Percentiles rank a stretch among this genome's conserved stretches.
phyloP scores from a whole-genome alignment of 2,113 vertebrate genomes.

The Formicarius rufipectus region DNA sequence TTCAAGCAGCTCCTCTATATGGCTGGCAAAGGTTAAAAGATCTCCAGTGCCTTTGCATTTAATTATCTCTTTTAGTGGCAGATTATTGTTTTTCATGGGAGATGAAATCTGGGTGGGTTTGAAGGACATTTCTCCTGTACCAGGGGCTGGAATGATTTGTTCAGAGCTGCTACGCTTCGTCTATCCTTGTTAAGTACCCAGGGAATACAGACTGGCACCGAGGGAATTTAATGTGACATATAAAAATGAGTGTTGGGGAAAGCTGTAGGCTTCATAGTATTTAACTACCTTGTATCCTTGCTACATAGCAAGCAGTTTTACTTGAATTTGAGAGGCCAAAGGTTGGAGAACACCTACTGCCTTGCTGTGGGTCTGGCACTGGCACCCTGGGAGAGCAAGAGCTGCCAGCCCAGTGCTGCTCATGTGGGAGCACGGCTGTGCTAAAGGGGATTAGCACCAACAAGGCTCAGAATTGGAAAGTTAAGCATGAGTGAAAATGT shows the following conservation, averaged over 20 bases:
- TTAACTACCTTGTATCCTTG: constrained; percentile 15
- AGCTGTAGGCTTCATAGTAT: not conserved
- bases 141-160: not conserved
- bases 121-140: not conserved
- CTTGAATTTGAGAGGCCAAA: not conserved
- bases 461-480: not conserved
- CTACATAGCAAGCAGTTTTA: not conserved
- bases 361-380: not conserved
- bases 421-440: rapidly evolving
- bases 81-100: not conserved
- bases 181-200: constrained; percentile 30
- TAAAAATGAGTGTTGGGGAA: not conserved
- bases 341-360: not conserved
- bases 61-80: not conserved
- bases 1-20: not conserved
- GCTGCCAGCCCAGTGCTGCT: not conserved
- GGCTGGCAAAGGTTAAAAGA: constrained; percentile 11
- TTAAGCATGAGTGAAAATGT: not conserved
- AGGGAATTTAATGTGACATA: constrained; percentile 44
- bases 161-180: not conserved
- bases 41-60: not conserved
- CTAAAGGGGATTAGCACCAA: not conserved
- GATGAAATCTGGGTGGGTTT: not conserved
- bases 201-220: not conserved
- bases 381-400: not conserved